Conservation (phyloP, 92 coral and sea anemone genomes). For the Phenganax marumi region DNA sequence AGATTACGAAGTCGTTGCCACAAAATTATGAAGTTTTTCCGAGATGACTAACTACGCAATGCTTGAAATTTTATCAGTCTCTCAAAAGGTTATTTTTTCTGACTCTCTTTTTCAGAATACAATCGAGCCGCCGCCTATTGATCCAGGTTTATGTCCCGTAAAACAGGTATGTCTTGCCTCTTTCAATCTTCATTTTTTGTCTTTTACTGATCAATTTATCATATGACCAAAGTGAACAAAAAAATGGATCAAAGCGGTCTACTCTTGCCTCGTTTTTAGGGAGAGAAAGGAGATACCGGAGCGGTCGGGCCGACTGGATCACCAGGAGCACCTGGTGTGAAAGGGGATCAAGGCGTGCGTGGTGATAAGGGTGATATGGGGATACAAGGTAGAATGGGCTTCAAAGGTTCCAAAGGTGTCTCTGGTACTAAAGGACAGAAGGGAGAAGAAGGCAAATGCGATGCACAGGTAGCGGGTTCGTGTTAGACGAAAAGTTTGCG, state of each 20-base stretch:
- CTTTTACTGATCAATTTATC: not conserved
- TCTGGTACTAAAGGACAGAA: conserved; percentile 24
- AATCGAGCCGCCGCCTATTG: conserved; percentile 12
- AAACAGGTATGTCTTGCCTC: not conserved
- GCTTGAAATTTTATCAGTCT: not conserved
- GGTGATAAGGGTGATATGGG: conserved; percentile 12
- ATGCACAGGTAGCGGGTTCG: conserved; percentile 16
- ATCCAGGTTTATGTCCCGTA: conserved; percentile 5
- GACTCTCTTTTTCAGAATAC: not conserved
- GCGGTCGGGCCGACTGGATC: conserved; percentile 2
- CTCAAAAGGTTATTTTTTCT: not conserved
- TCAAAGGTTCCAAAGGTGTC: not conserved
- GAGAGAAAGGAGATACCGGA: conserved; percentile 25
- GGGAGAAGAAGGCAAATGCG: conserved; percentile 32
- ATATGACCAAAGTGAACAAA: not conserved
- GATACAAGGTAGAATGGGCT: not conserved
- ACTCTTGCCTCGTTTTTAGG: not conserved
- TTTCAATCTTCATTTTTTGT: not conserved
- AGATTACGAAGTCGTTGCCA: no score
- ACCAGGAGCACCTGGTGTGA: not conserved
- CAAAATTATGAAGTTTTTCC: not conserved
- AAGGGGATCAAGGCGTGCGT: conserved; percentile 6
- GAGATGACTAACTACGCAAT: not conserved
- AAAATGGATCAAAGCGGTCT: not conserved
- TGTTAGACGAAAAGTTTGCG: no score